Percentiles rank a stretch among this genome's conserved stretches.
These are phyloP conservation scores for Steinernema hermaphroditum DNA, from an alignment of 2,888 invertebrate genomes.

Conservation along the genomic window DNA sequence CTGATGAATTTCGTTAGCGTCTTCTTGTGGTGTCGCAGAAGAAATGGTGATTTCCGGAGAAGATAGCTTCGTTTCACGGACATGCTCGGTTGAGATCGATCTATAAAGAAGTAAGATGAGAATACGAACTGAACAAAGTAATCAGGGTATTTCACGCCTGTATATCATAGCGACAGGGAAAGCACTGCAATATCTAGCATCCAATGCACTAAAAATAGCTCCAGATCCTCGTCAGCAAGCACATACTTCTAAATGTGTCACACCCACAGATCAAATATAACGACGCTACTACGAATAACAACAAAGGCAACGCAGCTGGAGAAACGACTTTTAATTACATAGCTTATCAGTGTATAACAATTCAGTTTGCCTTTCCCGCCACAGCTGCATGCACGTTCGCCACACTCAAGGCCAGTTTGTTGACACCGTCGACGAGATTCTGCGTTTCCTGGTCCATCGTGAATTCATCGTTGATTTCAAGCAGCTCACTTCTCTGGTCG, in stretches of 20 bases:
- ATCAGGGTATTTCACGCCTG: no score
- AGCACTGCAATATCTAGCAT: no score
- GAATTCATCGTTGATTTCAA: slow-evolving; percentile 48
- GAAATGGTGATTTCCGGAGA: slow-evolving; percentile 81
- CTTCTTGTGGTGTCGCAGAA: slow-evolving; percentile 64
- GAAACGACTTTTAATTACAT: no score
- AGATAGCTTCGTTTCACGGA: slow-evolving; percentile 91
- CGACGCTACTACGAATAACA: no score
- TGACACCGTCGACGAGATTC: neutral
- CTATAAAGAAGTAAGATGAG: no score
- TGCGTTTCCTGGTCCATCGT: slow-evolving; percentile 11
- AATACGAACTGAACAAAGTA: no score
- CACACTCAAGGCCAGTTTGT: slow-evolving; percentile 5
- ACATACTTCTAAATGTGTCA: no score
- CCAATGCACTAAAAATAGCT: no score
- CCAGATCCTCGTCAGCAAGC: no score
- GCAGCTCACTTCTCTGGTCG: slow-evolving; percentile 40
- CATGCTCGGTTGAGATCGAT: no score
- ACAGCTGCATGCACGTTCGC: slow-evolving; percentile 17
- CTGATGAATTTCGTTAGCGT: slow-evolving; percentile 95
- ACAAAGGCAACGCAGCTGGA: neutral
- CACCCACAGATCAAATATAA: neutral
- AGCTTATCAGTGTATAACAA: neutral
- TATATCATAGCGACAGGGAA: no score
- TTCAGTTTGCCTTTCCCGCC: slow-evolving; percentile 13